phyloP scores from a whole-genome alignment of 2,888 invertebrate species.

The Gasteruption jaculator region DNA sequence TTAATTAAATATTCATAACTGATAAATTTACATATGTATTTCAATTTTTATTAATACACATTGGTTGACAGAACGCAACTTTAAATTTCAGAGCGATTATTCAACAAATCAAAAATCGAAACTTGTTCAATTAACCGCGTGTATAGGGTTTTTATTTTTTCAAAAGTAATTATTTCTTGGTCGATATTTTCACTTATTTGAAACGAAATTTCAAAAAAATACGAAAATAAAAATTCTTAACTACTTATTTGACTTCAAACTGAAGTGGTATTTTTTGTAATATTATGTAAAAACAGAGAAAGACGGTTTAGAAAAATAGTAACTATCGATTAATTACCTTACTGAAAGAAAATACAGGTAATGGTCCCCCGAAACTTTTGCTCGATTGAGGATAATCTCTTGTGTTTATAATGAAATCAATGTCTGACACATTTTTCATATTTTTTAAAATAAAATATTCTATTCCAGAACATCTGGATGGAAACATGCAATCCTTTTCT shows the following conservation, averaged over 20 bases:
- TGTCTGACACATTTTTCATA: constrained; percentile 68
- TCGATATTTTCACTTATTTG: too few relatives aligned
- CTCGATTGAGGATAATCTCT: constrained; percentile 90
- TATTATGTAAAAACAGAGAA: background rate
- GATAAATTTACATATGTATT: too few relatives aligned
- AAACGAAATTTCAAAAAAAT: constrained; percentile 8
- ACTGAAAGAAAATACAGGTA: constrained; percentile 94
- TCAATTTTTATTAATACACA: too few relatives aligned
- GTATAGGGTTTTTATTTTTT: too few relatives aligned
- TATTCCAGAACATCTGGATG: constrained; percentile 83
- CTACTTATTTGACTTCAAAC: background rate
- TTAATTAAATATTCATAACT: too few relatives aligned
- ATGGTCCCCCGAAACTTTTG: constrained; percentile 57
- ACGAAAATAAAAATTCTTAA: background rate
- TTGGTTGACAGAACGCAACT: too few relatives aligned
- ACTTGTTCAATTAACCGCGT: too few relatives aligned
- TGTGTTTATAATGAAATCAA: constrained; percentile 84
- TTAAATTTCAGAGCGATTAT: too few relatives aligned
- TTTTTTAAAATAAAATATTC: constrained; percentile 80
- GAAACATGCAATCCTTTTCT: constrained; percentile 84
- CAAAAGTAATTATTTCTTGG: too few relatives aligned
- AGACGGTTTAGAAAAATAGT: constrained; percentile 9
- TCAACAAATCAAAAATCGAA: too few relatives aligned
- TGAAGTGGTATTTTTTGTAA: background rate
- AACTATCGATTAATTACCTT: constrained; percentile 60